phyloP scores from a whole-genome alignment of 2,113 vertebrate genomes.

The Pionites leucogaster region DNA sequence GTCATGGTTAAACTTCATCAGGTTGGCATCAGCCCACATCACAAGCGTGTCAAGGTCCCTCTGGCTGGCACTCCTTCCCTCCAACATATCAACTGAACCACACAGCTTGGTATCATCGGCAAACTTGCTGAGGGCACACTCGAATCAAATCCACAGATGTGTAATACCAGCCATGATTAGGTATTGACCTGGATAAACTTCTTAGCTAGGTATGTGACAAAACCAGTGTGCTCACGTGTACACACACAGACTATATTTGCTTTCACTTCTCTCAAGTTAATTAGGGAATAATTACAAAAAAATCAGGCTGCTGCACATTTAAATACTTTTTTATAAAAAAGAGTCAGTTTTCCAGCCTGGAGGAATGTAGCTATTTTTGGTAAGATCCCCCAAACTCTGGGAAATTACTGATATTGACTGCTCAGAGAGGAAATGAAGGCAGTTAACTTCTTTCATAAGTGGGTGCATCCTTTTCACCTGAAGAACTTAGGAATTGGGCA shows the following conservation, averaged over 20 bases:
- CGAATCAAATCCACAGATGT: neutral
- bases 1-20: no score
- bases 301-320: neutral
- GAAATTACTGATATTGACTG: neutral
- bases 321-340: neutral
- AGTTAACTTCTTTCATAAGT: neutral
- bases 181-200: neutral
- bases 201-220: neutral
- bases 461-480: neutral
- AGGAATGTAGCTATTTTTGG: neutral
- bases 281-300: neutral
- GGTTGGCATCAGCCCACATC: no score
- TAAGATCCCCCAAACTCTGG: neutral
- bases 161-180: neutral
- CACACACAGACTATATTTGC: neutral
- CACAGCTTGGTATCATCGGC: no score
- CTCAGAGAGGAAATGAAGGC: neutral
- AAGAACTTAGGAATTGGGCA: neutral
- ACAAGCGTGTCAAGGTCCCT: no score
- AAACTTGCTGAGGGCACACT: no score
- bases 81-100: no score
- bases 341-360: neutral
- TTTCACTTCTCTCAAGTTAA: neutral
- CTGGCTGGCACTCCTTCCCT: no score
- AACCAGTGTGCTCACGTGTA: neutral